Evolutionary conservation across 2,797 vertebrate species (phyloP).

Genomic region (Okamejei kenojei): DNA sequence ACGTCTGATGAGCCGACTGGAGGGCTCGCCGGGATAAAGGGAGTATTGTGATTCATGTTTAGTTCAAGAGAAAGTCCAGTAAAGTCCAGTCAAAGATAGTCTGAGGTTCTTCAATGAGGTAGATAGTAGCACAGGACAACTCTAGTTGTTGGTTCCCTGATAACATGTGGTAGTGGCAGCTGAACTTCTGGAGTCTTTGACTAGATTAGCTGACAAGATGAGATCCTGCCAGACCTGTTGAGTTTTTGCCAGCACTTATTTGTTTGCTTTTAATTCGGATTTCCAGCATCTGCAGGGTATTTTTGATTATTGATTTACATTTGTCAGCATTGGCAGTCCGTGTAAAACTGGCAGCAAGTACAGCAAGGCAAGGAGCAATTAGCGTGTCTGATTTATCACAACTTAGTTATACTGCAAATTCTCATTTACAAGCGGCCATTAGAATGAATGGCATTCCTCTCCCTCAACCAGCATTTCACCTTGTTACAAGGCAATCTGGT

Average conservation of each 20-base stretch:
- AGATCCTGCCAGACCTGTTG: too few species aligned
- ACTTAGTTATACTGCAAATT: background rate
- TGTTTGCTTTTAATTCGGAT: too few species aligned
- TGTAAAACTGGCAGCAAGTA: background rate
- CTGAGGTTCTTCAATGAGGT: too few species aligned
- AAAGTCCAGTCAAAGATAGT: too few species aligned
- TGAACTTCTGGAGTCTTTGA: background rate
- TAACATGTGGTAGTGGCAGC: background rate
- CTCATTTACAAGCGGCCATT: background rate
- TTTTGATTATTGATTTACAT: background rate
- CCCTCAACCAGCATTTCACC: background rate
- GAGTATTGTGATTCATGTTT: too few species aligned
- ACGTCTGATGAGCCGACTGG: too few species aligned
- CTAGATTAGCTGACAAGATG: background rate
- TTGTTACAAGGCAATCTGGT: background rate
- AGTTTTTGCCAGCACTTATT: too few species aligned
- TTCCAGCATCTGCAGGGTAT: too few species aligned
- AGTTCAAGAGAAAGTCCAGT: background rate
- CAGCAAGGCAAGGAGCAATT: background rate
- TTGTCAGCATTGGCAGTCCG: background rate
- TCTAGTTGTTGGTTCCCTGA: too few species aligned
- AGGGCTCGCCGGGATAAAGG: too few species aligned
- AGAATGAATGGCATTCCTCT: background rate
- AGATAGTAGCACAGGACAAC: too few species aligned
- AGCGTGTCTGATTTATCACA: background rate